phyloP scores from a whole-genome alignment of 2,888 invertebrate species.

The Pycnomerus fuliginosus region DNA sequence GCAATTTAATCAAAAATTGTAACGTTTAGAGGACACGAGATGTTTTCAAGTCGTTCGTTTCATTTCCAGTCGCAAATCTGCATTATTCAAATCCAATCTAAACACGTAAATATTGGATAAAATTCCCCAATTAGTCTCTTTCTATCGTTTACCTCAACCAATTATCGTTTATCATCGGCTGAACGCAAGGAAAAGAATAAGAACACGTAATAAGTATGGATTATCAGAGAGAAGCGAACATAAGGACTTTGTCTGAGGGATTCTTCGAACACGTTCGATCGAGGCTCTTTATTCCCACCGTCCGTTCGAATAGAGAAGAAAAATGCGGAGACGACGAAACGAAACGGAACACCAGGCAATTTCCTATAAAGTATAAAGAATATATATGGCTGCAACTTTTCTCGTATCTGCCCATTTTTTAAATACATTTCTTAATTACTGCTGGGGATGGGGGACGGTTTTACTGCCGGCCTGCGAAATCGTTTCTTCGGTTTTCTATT shows the following conservation, averaged over 20 bases:
- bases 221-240: conserved; percentile 48
- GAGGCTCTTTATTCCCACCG: background rate
- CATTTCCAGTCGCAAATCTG: conserved; percentile 44
- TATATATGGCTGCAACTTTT: conserved; percentile 47
- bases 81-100: conserved; percentile 50
- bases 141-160: conserved; percentile 48
- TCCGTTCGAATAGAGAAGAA: conserved; percentile 18
- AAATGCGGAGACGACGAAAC: conserved; percentile 28
- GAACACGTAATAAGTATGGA: conserved; percentile 53
- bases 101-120: conserved; percentile 47
- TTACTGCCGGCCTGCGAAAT: no score
- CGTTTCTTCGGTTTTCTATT: no score
- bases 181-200: conserved; percentile 49
- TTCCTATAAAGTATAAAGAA: conserved; percentile 48
- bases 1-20: conserved; percentile 48
- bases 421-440: conserved; percentile 46
- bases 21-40: conserved; percentile 31
- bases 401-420: conserved; percentile 45
- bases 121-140: conserved; percentile 30
- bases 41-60: conserved; percentile 43
- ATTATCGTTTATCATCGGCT: conserved; percentile 52
- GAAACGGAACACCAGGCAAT: conserved; percentile 45
- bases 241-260: conserved; percentile 36
- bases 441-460: no score
- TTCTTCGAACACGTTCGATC: conserved; percentile 10